Evolutionary conservation across 1,140 invertebrate species (phyloP), one percentile per base, ranked within the genome.

Genomic region (Plodia interpunctella): DNA sequence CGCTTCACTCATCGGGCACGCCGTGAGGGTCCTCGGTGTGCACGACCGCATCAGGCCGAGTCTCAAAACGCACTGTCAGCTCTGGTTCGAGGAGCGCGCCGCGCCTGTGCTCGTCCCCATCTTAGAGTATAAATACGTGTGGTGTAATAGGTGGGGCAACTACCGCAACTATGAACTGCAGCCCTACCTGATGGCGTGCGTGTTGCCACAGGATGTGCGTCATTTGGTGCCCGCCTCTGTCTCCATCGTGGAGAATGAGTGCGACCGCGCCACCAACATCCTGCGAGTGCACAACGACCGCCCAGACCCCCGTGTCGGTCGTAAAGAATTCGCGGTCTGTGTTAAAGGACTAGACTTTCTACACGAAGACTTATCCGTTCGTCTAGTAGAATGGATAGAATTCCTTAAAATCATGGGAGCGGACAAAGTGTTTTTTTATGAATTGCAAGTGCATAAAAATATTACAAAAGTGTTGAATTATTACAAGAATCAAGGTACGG

Each of bases 301-400:
- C 60, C 94, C 94, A 13, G 8, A 66, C 25, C 69, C 78, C 49
- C 72, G 74, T 10, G 69, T 62, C 11, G 53, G 86, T 74, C 55
- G 90, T 94, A 94, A 95, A 72, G 93, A 94, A 0, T 98, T 98
- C 80, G 97, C 97, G 0, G 97, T 98, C 0, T 99, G 98, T 78
- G 97, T 98, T 15, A 99, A 98, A 90, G 98, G 92, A 0, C 85
- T 99, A 10, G 97, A 98, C 80, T 98, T 98, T 69, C 91, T 97
- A 0, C 94, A 97, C 78, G 96, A 98, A 73, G 97, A 98, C 83
- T 82, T 98, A 0, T 97, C 96, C 0, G 95, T 97, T 0, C 90
- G 96, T 11, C 88, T 98, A 5, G 93, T 98, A n/a, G 97, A 99
- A 84, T 99, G 98, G 98, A 95, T 99, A 62, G 97, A 98, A 84